Evolutionary conservation across 2,113 vertebrate species (phyloP).

Genomic region (Ameiurus melas): DNA sequence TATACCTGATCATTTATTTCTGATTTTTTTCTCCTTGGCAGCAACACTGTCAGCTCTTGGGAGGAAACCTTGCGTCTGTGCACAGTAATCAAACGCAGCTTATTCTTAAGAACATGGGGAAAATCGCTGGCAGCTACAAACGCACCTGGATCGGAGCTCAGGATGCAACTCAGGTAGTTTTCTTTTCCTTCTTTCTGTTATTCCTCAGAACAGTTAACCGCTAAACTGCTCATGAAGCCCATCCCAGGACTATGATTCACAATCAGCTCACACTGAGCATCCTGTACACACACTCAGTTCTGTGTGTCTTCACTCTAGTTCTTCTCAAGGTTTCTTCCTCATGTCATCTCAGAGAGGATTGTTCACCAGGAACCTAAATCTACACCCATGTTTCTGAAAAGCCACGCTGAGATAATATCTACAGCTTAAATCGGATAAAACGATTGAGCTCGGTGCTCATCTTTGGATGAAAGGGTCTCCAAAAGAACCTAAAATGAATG

Average conservation of each 20-base stretch:
- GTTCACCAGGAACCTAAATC: neutral
- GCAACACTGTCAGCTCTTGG: neutral
- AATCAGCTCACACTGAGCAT: neutral
- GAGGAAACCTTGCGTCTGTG: constrained; percentile 34
- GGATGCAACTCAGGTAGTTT: constrained; percentile 25
- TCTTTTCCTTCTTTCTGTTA: neutral
- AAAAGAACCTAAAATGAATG: neutral
- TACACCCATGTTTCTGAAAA: neutral
- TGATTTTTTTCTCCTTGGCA: neutral
- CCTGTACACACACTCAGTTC: neutral
- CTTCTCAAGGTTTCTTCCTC: neutral
- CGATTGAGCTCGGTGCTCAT: too few species aligned
- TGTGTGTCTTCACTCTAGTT: neutral
- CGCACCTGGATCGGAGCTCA: constrained; percentile 43
- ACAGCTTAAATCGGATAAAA: too few species aligned
- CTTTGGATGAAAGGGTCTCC: neutral
- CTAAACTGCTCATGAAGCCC: too few species aligned
- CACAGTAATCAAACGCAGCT: neutral
- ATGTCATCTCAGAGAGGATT: neutral
- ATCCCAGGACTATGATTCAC: neutral
- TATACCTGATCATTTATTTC: neutral
- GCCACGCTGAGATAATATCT: too few species aligned
- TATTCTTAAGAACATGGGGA: neutral
- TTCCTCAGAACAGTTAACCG: neutral
- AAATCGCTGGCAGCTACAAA: accelerated